These are phyloP conservation scores for Oenanthe oenanthe DNA, from an alignment of 2,113 vertebrate species.

Conservation along the genomic window DNA sequence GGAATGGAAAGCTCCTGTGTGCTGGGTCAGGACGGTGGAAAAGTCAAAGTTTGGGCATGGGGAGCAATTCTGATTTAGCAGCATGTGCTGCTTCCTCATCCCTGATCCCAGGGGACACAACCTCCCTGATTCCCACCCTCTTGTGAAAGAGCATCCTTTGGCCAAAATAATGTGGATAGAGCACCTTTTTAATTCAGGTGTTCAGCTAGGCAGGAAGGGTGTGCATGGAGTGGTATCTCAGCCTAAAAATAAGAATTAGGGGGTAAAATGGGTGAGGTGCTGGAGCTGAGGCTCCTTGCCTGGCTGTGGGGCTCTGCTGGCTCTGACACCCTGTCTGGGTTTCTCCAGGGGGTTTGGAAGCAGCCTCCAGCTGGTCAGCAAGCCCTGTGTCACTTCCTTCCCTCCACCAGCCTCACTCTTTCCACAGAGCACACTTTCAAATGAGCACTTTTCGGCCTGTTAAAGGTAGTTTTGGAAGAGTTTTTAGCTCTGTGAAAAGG, in stretches of 20 bases:
- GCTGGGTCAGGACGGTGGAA: slow-evolving; percentile 79
- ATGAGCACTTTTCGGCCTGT: slow-evolving; percentile 66
- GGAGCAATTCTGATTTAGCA: slow-evolving; percentile 73
- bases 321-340: neutral
- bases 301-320: neutral
- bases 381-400: slow-evolving; percentile 77
- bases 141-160: slow-evolving; percentile 16
- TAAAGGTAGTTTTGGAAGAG: slow-evolving; percentile 59
- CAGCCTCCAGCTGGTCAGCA: slow-evolving; percentile 48
- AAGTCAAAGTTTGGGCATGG: slow-evolving; percentile 75
- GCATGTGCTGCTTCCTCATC: neutral
- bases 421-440: slow-evolving; percentile 69
- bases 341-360: slow-evolving; percentile 36
- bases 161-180: neutral
- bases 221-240: neutral
- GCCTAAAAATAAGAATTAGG: neutral
- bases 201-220: neutral
- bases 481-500: neutral
- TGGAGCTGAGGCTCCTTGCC: neutral
- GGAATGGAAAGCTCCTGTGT: slow-evolving; percentile 67
- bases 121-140: slow-evolving; percentile 35
- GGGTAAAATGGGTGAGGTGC: accelerated
- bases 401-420: slow-evolving; percentile 67
- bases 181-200: neutral
- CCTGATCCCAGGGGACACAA: neutral